Conservation (phyloP, 1,140 invertebrate species). For the Dendroctonus ponderosae region DNA sequence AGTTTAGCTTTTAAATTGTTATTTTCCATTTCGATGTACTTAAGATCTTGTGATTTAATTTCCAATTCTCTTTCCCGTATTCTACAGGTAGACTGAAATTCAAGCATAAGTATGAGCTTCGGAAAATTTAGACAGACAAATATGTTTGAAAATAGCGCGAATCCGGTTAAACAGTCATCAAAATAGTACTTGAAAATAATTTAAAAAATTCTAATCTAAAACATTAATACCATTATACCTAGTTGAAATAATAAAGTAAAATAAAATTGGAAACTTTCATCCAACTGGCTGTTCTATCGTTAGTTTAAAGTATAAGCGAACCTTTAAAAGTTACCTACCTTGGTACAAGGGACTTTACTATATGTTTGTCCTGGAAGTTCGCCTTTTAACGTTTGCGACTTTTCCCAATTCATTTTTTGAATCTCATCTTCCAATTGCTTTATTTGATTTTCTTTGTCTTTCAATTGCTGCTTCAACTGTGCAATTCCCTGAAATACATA, state of each 20-base stretch:
- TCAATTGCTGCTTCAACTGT: constrained; percentile 27
- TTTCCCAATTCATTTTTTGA: constrained; percentile 44
- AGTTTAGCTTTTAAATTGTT: constrained; percentile 55
- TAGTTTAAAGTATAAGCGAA: not conserved
- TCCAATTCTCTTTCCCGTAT: constrained; percentile 57
- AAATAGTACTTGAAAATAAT: constrained; percentile 14
- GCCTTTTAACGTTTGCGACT: not conserved
- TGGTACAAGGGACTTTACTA: constrained; percentile 23
- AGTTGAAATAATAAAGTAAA: too few species aligned
- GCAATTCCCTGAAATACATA: constrained; percentile 12
- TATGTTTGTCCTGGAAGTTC: not conserved
- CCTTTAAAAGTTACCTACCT: constrained; percentile 12
- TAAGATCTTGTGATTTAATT: constrained; percentile 54
- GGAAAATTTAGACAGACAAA: too few species aligned
- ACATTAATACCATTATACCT: too few species aligned
- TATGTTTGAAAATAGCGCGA: too few species aligned
- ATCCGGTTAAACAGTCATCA: too few species aligned
- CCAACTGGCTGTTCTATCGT: too few species aligned
- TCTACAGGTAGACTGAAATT: constrained; percentile 39
- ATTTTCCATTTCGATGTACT: constrained; percentile 57
- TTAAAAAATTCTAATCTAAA: not conserved
- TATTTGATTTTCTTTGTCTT: constrained; percentile 52
- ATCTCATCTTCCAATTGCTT: constrained; percentile 52
- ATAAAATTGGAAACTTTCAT: too few species aligned
- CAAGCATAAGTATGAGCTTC: too few species aligned